Evolutionary conservation across 2,113 vertebrate genomes (phyloP).

Genomic region (Cricetomys ansorgei): DNA sequence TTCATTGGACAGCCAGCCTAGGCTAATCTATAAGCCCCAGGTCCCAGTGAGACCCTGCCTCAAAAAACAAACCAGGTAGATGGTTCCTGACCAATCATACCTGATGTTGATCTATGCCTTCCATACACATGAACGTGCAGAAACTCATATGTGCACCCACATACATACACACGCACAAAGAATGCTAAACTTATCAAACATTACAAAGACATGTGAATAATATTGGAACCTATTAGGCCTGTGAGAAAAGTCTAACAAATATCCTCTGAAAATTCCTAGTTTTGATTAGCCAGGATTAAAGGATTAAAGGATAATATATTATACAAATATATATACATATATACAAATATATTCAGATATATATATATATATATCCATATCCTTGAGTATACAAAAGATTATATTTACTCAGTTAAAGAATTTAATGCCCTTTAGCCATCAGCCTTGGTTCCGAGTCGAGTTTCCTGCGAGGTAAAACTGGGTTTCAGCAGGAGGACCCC

Average conservation of each 20-base stretch:
- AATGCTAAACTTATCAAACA: background rate
- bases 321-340: background rate
- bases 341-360: background rate
- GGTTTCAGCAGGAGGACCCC: background rate
- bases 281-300: slow-evolving; percentile 24
- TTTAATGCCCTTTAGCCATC: background rate
- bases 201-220: background rate
- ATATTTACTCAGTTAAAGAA: slow-evolving; percentile 28
- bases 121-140: background rate
- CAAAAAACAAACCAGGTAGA: background rate
- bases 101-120: background rate
- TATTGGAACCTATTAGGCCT: slow-evolving; percentile 1
- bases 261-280: background rate
- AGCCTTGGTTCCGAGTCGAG: background rate
- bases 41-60: background rate
- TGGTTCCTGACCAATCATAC: background rate
- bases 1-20: background rate
- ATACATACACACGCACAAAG: background rate
- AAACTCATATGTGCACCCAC: background rate
- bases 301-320: slow-evolving; percentile 1
- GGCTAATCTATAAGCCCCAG: background rate
- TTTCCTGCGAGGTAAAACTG: background rate
- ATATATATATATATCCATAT: background rate
- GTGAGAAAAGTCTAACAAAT: slow-evolving; percentile 36
- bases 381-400: background rate